These are phyloP conservation scores for Lordiphosa collinella DNA, from an alignment of 1,140 invertebrate genomes.

Conservation along the genomic window DNA sequence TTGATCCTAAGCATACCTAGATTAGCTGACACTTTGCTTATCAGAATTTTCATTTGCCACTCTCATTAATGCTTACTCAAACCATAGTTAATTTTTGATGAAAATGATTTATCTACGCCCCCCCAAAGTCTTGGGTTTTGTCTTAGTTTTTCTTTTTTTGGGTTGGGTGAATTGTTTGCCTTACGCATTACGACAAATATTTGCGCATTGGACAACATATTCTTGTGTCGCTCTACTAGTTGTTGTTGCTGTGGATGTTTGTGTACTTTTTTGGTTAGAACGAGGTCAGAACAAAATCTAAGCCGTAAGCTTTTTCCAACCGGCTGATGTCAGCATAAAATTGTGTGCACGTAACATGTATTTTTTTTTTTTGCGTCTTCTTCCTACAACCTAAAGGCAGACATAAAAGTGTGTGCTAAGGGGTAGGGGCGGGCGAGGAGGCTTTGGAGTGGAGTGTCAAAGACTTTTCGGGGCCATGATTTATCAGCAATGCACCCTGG, in stretches of 20 bases:
- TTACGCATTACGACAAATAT: slow-evolving; percentile 49
- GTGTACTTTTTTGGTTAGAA: background rate
- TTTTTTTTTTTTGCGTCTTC: slow-evolving; percentile 11
- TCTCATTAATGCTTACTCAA: too few species aligned
- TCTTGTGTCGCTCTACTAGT: slow-evolving; percentile 26
- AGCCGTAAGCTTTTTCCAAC: slow-evolving; percentile 37
- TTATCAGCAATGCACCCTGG: slow-evolving; percentile 36
- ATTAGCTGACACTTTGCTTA: too few species aligned
- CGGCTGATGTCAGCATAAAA: slow-evolving; percentile 52
- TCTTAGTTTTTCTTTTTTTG: slow-evolving; percentile 13
- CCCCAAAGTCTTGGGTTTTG: slow-evolving; percentile 29
- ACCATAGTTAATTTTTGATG: too few species aligned
- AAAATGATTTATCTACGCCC: background rate
- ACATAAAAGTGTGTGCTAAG: slow-evolving; percentile 15
- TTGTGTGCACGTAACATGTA: slow-evolving; percentile 33
- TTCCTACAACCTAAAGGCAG: slow-evolving; percentile 5
- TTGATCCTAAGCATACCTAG: too few species aligned
- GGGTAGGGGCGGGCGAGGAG: background rate
- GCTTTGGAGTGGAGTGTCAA: slow-evolving; percentile 25
- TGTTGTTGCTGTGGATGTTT: slow-evolving; percentile 11
- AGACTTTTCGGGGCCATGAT: slow-evolving; percentile 44
- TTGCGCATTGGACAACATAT: slow-evolving; percentile 52
- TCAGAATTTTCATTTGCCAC: too few species aligned
- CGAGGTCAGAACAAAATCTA: slow-evolving; percentile 35
- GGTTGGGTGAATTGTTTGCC: slow-evolving; percentile 9